Evolutionary conservation across 2,888 invertebrate species (phyloP).

Genomic region (Eudasyphora cyanicolor): DNA sequence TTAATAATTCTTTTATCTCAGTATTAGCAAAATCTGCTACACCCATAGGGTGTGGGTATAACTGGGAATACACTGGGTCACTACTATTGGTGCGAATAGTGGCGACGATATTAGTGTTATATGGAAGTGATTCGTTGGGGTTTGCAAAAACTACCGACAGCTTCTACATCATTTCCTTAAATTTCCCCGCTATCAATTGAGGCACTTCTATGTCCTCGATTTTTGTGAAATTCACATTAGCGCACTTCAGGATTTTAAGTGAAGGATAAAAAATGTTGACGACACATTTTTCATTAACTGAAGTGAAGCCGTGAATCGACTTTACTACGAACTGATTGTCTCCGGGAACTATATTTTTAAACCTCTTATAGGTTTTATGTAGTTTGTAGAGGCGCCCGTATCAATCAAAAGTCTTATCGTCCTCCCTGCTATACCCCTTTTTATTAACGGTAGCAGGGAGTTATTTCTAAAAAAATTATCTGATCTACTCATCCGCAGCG

Average conservation of each 20-base stretch:
- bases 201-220: constrained; percentile 50
- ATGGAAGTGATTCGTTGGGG: constrained; percentile 18
- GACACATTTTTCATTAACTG: constrained; percentile 31
- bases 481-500: no score
- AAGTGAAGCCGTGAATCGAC: constrained; percentile 45
- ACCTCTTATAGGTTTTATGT: constrained; percentile 44
- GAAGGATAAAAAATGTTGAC: constrained; percentile 54
- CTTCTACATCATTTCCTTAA: not conserved
- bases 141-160: constrained; percentile 23
- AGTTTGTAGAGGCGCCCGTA: constrained; percentile 62
- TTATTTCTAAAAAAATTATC: no score
- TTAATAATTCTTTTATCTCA: constrained; percentile 22
- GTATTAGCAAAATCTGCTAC: constrained; percentile 40
- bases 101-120: not conserved
- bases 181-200: not conserved
- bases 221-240: constrained; percentile 56
- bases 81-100: no score
- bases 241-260: constrained; percentile 58
- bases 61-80: no score
- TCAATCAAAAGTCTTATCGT: no score
- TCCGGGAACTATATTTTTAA: constrained; percentile 37
- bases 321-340: constrained; percentile 30
- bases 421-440: no score
- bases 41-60: no score
- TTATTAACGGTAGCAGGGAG: no score